A percentile compares a stretch with the other conserved stretches of the same genome.
phyloP scores from a whole-genome alignment of 2,888 invertebrate genomes.

The Shargacucullia verbasci region DNA sequence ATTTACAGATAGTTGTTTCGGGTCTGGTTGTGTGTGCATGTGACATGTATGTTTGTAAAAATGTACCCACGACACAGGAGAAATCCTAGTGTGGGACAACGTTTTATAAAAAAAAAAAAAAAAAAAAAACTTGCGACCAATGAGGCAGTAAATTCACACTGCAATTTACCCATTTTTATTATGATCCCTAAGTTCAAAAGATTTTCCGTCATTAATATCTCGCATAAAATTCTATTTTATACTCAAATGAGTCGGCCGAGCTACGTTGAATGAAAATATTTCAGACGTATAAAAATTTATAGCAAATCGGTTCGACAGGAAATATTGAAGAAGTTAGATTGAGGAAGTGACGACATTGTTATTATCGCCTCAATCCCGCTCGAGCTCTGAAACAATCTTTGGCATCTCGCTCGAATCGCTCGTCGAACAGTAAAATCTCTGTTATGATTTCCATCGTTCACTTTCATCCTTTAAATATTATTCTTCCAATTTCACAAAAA shows the following conservation, averaged over 20 bases:
- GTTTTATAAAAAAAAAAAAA: no score
- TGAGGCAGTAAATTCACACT: no score
- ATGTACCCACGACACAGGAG: no score
- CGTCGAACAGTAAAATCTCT: slow-evolving; percentile 78
- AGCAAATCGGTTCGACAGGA: slow-evolving; percentile 72
- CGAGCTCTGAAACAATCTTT: slow-evolving; percentile 82
- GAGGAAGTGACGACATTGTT: slow-evolving; percentile 87
- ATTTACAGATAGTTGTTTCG: no score
- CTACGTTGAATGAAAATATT: slow-evolving; percentile 60
- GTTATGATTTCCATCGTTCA: slow-evolving; percentile 78
- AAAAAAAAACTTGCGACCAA: no score
- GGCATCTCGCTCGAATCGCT: slow-evolving; percentile 75
- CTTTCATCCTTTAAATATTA: slow-evolving; percentile 73
- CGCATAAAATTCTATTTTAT: slow-evolving; percentile 41
- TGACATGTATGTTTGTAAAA: no score
- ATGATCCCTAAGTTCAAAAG: slow-evolving; percentile 26
- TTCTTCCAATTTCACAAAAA: slow-evolving; percentile 61
- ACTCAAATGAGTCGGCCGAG: slow-evolving; percentile 39
- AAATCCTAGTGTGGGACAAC: no score
- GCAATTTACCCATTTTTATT: slow-evolving; percentile 26
- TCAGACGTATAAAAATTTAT: slow-evolving; percentile 75
- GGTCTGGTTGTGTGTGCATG: no score
- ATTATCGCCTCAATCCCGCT: slow-evolving; percentile 82
- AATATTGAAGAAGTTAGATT: slow-evolving; percentile 86
- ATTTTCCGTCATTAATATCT: slow-evolving; percentile 15